A percentile compares a stretch with the other conserved stretches of the same genome.
phyloP scores from a whole-genome alignment of 64 coral and sea anemone species.

The Montipora efflorescens region DNA sequence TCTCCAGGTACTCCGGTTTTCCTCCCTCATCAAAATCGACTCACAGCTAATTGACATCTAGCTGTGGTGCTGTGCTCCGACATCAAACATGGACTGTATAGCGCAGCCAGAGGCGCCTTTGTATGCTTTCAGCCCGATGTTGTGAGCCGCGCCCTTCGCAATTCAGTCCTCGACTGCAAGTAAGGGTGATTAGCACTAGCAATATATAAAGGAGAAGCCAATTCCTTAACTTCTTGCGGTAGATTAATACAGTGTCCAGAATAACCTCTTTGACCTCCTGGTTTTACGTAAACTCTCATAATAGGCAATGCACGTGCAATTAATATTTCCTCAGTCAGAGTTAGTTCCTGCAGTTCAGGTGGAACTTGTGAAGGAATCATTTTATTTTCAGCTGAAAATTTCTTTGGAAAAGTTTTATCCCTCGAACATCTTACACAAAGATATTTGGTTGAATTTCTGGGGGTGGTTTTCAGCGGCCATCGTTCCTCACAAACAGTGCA shows the following conservation, averaged over 20 bases:
- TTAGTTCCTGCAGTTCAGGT: slow-evolving; percentile 48
- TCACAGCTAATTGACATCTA: too few species aligned
- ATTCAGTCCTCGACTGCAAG: too few species aligned
- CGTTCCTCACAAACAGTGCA: slow-evolving; percentile 31
- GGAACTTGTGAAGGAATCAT: slow-evolving; percentile 45
- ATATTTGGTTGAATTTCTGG: slow-evolving; percentile 19
- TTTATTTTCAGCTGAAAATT: slow-evolving; percentile 51
- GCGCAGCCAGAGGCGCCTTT: too few species aligned
- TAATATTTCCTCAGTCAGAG: slow-evolving; percentile 29
- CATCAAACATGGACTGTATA: too few species aligned
- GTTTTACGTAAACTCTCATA: slow-evolving; percentile 53
- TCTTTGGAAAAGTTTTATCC: slow-evolving; percentile 50
- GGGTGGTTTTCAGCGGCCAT: slow-evolving; percentile 27
- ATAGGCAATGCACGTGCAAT: slow-evolving; percentile 56
- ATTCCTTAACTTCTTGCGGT: slow-evolving; percentile 20
- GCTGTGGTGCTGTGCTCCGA: too few species aligned
- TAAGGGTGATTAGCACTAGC: too few species aligned
- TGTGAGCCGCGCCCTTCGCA: too few species aligned
- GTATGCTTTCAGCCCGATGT: too few species aligned
- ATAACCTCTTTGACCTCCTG: slow-evolving; percentile 62
- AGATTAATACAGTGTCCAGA: slow-evolving; percentile 50
- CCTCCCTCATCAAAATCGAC: too few species aligned
- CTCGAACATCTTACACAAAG: slow-evolving; percentile 15
- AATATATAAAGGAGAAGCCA: background rate
- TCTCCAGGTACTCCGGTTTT: too few species aligned